Evolutionary conservation across 2,113 vertebrate species (phyloP), one percentile per base, ranked within the genome.

Genomic region (Monopterus albus): DNA sequence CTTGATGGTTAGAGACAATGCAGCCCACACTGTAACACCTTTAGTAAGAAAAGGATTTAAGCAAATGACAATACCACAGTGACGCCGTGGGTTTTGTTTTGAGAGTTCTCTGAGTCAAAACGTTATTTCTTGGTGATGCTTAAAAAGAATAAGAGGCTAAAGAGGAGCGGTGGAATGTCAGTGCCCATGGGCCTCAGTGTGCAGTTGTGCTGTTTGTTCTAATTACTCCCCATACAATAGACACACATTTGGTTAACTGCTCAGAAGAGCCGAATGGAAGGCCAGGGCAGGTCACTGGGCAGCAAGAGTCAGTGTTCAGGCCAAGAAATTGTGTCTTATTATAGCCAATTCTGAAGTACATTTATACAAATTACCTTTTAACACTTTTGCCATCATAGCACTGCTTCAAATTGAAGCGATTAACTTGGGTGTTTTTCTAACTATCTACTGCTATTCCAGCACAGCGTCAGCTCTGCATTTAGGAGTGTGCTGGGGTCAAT

Each of bases 251-350:
- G 52, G 80, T 78, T 76, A 68, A 63, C 56, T 72, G 62, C 80
- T 85, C 75, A 79, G 63, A 88, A 87, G 43, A 59, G 57, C 83
- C 87, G 89, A 86, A 87, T 88, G 81, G 79, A 84, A 80, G 61
- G 79, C 56, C 66, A 84, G 78, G 75, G 64, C 72, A 62, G 73
- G 82, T 78, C 77, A 29, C 61, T 59, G 55, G 55, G 58, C 61
- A 72, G 72, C 40, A 83, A 75, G 71, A 85, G 68, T 55, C 61
- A 63, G 55, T 8, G 39, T 49, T 18, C 39, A 35, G 45, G 60
- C 43, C 47, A 59, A 58, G 67, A 81, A 36, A 65, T 26, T 12
- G 40, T 10, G 29, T 72, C 42, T 51, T 31, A 47, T 15, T n/a
- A n/a, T n/a, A 18, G 39, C 7, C 1, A 64, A 40, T 21, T 49